These are phyloP conservation scores for Osmerus eperlanus DNA, from an alignment of 2,113 vertebrate genomes.

Conservation along the genomic window DNA sequence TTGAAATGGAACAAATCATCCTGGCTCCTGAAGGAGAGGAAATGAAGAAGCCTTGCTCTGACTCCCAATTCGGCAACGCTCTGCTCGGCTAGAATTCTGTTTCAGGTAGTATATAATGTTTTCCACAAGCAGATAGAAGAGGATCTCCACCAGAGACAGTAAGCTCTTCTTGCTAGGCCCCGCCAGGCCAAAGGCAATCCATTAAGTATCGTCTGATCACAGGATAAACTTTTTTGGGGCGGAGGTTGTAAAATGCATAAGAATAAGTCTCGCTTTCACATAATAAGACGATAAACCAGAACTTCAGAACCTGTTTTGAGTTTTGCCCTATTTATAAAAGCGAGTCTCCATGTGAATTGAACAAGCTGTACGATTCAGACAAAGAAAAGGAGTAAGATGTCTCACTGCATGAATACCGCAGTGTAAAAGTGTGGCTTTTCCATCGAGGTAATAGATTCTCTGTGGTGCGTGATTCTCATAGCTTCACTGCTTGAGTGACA, in stretches of 20 bases:
- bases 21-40: conserved; percentile 43
- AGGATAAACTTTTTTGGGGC: too few species aligned
- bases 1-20: conserved; percentile 63
- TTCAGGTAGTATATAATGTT: not conserved
- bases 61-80: conserved; percentile 23
- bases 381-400: conserved; percentile 42
- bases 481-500: conserved; percentile 57
- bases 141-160: not conserved
- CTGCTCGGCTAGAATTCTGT: not conserved
- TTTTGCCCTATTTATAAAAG: too few species aligned
- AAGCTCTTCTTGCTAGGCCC: not conserved
- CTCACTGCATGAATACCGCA: conserved; percentile 55
- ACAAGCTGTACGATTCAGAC: conserved; percentile 3
- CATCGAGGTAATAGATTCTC: conserved; percentile 62
- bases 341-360: not conserved
- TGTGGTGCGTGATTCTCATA: conserved; percentile 48
- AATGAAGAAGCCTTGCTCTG: conserved; percentile 32
- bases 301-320: too few species aligned
- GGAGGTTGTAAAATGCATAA: too few species aligned
- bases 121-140: not conserved
- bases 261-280: too few species aligned
- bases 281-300: too few species aligned
- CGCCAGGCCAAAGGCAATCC: not conserved
- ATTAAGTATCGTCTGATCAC: too few species aligned
- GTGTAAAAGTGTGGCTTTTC: conserved; percentile 50